phyloP scores from a whole-genome alignment of 2,113 vertebrate genomes.

The Sceloporus undulatus region DNA sequence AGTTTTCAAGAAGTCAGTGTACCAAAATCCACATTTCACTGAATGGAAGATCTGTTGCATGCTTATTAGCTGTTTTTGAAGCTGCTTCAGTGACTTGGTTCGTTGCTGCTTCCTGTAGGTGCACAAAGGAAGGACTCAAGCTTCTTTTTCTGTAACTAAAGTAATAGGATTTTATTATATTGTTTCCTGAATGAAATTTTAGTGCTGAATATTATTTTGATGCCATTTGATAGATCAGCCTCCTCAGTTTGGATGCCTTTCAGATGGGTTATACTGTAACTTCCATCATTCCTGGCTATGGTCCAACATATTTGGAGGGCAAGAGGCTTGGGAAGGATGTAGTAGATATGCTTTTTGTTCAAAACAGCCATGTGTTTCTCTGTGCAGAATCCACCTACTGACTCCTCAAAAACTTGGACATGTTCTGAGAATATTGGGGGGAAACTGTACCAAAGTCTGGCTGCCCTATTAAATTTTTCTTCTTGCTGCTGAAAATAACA shows the following conservation, averaged over 20 bases:
- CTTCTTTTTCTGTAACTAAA: background rate
- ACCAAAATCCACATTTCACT: constrained; percentile 28
- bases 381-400: no score
- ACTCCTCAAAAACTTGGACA: no score
- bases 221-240: constrained; percentile 8
- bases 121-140: accelerated
- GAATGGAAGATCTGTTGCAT: constrained; percentile 14
- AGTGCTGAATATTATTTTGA: background rate
- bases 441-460: no score
- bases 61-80: constrained; percentile 31
- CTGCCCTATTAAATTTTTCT: no score
- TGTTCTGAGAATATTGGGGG: no score
- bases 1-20: constrained; percentile 39
- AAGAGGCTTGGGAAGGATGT: no score
- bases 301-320: background rate
- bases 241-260: background rate
- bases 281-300: background rate
- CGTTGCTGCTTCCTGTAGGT: constrained; percentile 30
- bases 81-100: constrained; percentile 16
- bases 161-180: background rate
- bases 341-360: background rate
- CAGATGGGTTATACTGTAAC: background rate
- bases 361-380: background rate
- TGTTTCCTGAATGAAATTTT: background rate
- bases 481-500: no score